These are phyloP conservation scores for Drosophila leontia DNA, from an alignment of 1,140 invertebrate species.

Conservation along the genomic window DNA sequence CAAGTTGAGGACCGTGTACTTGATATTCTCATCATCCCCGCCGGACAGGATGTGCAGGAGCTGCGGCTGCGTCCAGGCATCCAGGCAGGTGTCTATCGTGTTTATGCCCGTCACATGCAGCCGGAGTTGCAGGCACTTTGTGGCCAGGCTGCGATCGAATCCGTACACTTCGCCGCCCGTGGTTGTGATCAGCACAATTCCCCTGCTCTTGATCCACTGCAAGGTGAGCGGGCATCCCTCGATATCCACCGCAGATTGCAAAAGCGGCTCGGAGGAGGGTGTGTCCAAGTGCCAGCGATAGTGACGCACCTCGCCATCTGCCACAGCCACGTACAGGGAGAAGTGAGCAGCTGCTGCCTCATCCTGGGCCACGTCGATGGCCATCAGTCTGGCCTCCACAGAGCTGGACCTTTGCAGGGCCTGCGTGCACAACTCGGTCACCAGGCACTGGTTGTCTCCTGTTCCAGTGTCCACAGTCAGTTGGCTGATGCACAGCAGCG, in stretches of 20 bases:
- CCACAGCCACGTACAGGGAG: conserved; percentile 51
- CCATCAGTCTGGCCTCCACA: conserved; percentile 76
- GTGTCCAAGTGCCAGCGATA: conserved; percentile 40
- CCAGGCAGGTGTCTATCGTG: conserved; percentile 50
- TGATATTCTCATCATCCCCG: conserved; percentile 76
- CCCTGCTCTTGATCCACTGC: conserved; percentile 5
- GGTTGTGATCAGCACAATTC: conserved; percentile 53
- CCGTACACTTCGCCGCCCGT: conserved; percentile 71
- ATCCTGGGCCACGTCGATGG: conserved; percentile 37
- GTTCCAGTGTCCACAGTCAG: conserved; percentile 27
- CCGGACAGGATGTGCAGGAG: conserved; percentile 69
- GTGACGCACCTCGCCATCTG: conserved; percentile 70
- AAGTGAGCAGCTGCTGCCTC: conserved; percentile 4
- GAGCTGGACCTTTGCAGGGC: conserved; percentile 41
- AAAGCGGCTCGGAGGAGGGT: conserved; percentile 2
- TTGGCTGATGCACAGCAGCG: conserved; percentile 71
- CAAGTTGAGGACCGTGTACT: conserved; percentile 46
- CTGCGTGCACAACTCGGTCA: conserved; percentile 58
- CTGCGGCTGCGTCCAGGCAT: conserved; percentile 4
- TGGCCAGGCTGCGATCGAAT: conserved; percentile 36
- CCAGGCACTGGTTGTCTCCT: conserved; percentile 2
- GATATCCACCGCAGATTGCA: conserved; percentile 35
- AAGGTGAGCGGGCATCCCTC: conserved; percentile 65
- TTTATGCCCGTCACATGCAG: conserved; percentile 74
- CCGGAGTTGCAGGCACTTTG: conserved; percentile 37